Evolutionary conservation across 2,797 vertebrate genomes (phyloP).

Genomic region (Aselliscus stoliczkanus): DNA sequence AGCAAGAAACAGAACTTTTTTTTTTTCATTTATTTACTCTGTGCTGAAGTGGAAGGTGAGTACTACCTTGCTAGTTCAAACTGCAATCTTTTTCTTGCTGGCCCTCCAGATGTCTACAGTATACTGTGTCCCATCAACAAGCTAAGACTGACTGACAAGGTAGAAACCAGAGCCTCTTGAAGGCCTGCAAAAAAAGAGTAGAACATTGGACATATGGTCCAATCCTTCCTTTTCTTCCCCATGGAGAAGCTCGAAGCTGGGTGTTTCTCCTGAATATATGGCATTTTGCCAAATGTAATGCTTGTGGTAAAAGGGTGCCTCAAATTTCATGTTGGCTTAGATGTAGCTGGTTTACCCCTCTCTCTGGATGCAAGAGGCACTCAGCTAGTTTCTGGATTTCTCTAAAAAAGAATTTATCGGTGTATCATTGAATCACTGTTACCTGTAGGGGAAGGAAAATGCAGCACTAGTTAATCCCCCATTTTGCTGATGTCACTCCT

Average conservation of each 20-base stretch:
- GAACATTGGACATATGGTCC: neutral
- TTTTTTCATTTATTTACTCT: neutral
- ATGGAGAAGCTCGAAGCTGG: neutral
- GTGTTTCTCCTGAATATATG: too few relatives aligned
- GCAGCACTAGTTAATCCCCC: too few relatives aligned
- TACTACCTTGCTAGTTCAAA: neutral
- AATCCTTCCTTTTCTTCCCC: neutral
- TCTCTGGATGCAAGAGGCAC: neutral
- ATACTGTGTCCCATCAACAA: neutral
- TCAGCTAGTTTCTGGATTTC: neutral
- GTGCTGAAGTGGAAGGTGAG: neutral
- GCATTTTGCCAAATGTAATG: too few relatives aligned
- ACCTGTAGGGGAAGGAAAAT: neutral
- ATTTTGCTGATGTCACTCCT: neutral
- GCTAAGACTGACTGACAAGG: neutral
- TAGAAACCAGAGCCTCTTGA: neutral
- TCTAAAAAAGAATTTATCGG: neutral
- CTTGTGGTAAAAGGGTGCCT: neutral
- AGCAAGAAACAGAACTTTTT: neutral
- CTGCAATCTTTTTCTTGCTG: neutral
- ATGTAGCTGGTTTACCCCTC: neutral
- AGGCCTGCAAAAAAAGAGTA: neutral
- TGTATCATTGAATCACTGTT: neutral
- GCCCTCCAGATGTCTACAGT: neutral
- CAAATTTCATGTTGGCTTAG: neutral